A percentile compares a stretch with the other conserved stretches of the same genome.
Conservation (phyloP, 2,797 vertebrate genomes). For the Pyrocephalus nanus region DNA sequence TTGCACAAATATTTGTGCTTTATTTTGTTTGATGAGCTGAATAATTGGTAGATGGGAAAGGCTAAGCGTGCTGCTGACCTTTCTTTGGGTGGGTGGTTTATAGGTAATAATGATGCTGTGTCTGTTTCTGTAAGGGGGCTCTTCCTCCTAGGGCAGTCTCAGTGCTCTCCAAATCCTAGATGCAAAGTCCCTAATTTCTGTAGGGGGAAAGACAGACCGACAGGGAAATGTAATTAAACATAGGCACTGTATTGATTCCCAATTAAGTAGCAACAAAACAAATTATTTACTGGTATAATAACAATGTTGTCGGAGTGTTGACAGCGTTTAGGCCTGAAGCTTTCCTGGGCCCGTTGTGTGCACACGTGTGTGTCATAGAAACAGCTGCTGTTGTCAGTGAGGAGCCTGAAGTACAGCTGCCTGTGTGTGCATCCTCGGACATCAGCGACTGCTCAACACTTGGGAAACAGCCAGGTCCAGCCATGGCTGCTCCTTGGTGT, state of each 20-base stretch:
- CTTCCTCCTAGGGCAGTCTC: neutral
- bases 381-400: neutral
- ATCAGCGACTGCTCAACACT: neutral
- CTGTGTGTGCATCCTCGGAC: neutral
- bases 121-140: neutral
- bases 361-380: neutral
- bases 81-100: neutral
- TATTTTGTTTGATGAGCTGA: neutral
- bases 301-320: neutral
- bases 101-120: neutral
- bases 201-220: neutral
- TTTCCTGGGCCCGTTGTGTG: neutral
- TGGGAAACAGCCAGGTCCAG: rapidly evolving
- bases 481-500: rapidly evolving
- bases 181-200: neutral
- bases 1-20: neutral
- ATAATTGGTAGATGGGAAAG: neutral
- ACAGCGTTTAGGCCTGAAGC: neutral
- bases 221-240: neutral
- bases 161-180: neutral
- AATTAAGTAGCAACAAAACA: slow-evolving; percentile 10
- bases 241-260: slow-evolving; percentile 18
- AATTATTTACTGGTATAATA: slow-evolving; percentile 17
- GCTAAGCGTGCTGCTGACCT: neutral
- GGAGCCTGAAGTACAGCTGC: neutral